Evolutionary conservation across 53 echinoderm and acorn worm species (phyloP).

Genomic region (Echinometra lucunter): DNA sequence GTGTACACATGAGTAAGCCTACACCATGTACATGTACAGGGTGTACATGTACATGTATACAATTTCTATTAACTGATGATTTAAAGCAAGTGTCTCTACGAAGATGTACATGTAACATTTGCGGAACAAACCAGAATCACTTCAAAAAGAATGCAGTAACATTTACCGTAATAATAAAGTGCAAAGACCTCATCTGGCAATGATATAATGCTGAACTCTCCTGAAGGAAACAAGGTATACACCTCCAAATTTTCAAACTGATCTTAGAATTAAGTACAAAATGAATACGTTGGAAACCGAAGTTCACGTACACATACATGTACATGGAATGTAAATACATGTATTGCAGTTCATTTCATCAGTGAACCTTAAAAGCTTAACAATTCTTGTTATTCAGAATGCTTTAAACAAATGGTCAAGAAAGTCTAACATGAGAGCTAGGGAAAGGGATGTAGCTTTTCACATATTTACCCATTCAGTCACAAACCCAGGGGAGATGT

Average conservation of each 20-base stretch:
- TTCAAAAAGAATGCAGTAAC: not conserved
- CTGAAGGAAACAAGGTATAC: not conserved
- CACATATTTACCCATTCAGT: not conserved
- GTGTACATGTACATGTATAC: slow-evolving; percentile 7
- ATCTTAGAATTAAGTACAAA: no score
- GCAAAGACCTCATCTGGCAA: not conserved
- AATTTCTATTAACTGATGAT: not conserved
- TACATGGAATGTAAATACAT: not conserved
- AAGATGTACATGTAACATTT: no score
- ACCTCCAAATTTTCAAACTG: not conserved
- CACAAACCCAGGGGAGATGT: slow-evolving; percentile 1
- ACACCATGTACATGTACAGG: not conserved
- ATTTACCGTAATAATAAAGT: not conserved
- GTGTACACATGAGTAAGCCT: not conserved
- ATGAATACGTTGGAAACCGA: no score
- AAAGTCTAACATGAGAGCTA: not conserved
- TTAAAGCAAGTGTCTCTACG: not conserved
- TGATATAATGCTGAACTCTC: not conserved
- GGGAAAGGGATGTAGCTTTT: not conserved
- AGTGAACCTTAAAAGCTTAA: not conserved
- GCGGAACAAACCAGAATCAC: not conserved
- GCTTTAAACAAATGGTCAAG: not conserved
- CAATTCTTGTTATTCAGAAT: no score
- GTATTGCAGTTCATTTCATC: not conserved
- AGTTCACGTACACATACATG: not conserved